These are phyloP conservation scores for Pseudobourletiella spinata DNA, from an alignment of 1,140 invertebrate species.

Conservation along the genomic window DNA sequence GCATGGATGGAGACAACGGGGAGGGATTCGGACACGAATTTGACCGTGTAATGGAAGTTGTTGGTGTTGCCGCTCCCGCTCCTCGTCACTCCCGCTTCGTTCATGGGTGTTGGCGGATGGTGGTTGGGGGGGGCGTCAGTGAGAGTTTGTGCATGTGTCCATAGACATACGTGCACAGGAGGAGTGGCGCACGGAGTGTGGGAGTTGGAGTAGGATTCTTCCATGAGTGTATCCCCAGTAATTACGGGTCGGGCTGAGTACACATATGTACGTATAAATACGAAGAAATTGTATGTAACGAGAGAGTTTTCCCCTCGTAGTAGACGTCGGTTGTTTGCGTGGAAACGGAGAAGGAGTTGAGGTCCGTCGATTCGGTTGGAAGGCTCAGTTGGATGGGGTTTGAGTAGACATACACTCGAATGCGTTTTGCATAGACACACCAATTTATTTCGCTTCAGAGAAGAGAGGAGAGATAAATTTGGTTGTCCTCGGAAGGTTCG, in stretches of 20 bases:
- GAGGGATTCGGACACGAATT: no score
- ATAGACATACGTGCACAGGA: no score
- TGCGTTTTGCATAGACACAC: conserved; percentile 27
- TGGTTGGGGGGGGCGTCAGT: conserved; percentile 10
- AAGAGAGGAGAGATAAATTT: conserved; percentile 26
- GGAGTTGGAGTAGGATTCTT: no score
- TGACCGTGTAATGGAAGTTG: not conserved
- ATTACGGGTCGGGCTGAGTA: not conserved
- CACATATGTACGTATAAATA: no score
- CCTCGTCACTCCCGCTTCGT: no score
- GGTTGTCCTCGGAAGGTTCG: conserved; percentile 5
- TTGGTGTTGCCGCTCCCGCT: no score
- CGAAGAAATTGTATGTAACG: no score
- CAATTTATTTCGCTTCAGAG: conserved; percentile 30
- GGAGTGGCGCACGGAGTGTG: no score
- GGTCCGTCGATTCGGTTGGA: conserved; percentile 2
- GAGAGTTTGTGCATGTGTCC: no score
- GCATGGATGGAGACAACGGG: no score
- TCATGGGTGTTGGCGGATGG: not conserved
- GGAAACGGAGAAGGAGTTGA: conserved; percentile 7
- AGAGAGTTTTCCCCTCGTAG: not conserved
- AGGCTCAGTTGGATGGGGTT: conserved; percentile 1
- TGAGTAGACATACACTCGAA: conserved; percentile 16
- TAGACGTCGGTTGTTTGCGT: not conserved
- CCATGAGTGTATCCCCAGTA: not conserved